Evolutionary conservation across 2,888 invertebrate species (phyloP), one percentile per base, ranked within the genome.

Genomic region (Andrena bicolor): DNA sequence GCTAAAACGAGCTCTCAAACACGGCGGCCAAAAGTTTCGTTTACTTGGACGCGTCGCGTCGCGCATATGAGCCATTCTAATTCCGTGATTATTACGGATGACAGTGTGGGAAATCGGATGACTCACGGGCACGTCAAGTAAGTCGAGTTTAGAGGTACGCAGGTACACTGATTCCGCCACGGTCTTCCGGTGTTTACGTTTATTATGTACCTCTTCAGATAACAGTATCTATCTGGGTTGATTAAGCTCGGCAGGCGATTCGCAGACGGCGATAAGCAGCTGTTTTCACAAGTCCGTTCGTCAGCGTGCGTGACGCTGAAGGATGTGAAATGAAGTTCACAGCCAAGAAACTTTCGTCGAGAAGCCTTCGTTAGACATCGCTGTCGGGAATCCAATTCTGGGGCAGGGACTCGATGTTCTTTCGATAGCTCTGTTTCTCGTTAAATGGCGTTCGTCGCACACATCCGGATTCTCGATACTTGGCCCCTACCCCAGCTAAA

Each of bases 401-500:
- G 20, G 23, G 10, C n/a, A 61, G 20, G 10, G 2, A 10, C 20
- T 53, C 2, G 1, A 3, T 60, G 41, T 13, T 10, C n/a, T 13
- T n/a, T 26, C 26, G 53, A 35, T 68, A 68, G 16, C 10, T 48
- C 23, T 35, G 32, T 64, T 56, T 32, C 23, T 20, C 20, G 30
- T 23, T 60, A 6, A 28, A 66, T 23, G 13, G 56, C 30, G 65
- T 28, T 13, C 30, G 20, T 28, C 49, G 63, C 23, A 64, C 80
- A 79, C 66, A 80, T 79, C 69, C 53, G 63, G 23, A 74, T 66
- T 7, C 53, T 32, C 64, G 60, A 63, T 8, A 26, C 8, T 68
- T 91, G 88, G 89, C 88, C 83, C 66, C 79, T 78, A 68, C 80
- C 90, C 90, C 89, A 88, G 82, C 23, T 74, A 53, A 66, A 80